Evolutionary conservation across 2,888 invertebrate genomes (phyloP).

Genomic region (Neoscelio sp.): DNA sequence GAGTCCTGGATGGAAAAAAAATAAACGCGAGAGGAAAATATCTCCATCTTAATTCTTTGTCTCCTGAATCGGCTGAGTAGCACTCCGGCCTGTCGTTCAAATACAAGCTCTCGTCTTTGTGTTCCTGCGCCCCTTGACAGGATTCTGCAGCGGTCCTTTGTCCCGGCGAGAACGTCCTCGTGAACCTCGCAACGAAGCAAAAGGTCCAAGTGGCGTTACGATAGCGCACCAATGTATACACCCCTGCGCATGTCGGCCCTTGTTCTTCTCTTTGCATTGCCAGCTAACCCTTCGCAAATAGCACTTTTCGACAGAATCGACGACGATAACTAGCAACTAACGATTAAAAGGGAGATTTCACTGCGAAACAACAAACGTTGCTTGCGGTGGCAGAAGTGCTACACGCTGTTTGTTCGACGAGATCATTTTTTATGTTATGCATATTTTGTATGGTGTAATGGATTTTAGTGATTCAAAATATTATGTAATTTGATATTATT

Average conservation of each 20-base stretch:
- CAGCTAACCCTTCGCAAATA: constrained; percentile 38
- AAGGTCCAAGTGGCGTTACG: constrained; percentile 53
- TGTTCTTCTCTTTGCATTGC: constrained; percentile 2
- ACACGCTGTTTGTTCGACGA: too few relatives aligned
- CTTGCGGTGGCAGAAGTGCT: too few relatives aligned
- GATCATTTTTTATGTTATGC: too few relatives aligned
- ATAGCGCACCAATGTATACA: not conserved
- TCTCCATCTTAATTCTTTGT: constrained; percentile 54
- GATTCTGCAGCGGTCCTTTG: constrained; percentile 52
- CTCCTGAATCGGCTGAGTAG: constrained; percentile 47
- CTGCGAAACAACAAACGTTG: constrained; percentile 34
- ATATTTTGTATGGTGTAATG: too few relatives aligned
- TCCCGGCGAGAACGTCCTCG: constrained; percentile 46
- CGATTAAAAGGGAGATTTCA: constrained; percentile 36
- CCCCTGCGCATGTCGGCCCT: constrained; percentile 3
- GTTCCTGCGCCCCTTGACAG: constrained; percentile 51
- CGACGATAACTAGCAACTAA: constrained; percentile 54
- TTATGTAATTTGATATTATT: too few relatives aligned
- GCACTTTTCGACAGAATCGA: constrained; percentile 58
- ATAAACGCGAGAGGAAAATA: constrained; percentile 38
- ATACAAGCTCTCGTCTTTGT: constrained; percentile 51
- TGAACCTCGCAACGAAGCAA: constrained; percentile 23
- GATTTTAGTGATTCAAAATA: too few relatives aligned
- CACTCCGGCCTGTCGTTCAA: constrained; percentile 52
- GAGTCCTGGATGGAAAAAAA: constrained; percentile 44